Evolutionary conservation across 2,888 invertebrate species (phyloP).

Genomic region (Podotricha telesiphe): DNA sequence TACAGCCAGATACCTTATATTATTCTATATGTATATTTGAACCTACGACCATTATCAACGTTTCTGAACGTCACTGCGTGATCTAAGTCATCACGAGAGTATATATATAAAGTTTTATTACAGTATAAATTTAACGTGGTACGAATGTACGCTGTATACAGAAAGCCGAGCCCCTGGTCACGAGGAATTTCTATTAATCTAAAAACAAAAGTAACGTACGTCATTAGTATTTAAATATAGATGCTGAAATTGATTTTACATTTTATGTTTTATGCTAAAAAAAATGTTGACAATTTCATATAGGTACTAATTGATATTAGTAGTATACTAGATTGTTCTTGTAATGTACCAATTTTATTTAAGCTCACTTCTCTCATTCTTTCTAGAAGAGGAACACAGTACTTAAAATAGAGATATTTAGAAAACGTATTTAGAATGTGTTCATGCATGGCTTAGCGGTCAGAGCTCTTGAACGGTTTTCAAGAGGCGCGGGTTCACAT

Average conservation of each 20-base stretch:
- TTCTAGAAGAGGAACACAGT: too few relatives aligned
- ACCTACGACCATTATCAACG: neutral
- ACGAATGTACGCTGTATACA: neutral
- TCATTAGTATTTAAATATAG: slow-evolving; percentile 1
- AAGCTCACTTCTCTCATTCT: too few relatives aligned
- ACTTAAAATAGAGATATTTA: too few relatives aligned
- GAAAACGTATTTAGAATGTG: too few relatives aligned
- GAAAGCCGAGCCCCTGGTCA: slow-evolving; percentile 37
- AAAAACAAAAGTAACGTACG: slow-evolving; percentile 17
- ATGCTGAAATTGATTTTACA: neutral
- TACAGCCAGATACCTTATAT: too few relatives aligned
- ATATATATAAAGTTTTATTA: slow-evolving; percentile 12
- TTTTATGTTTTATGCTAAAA: neutral
- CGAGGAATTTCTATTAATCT: slow-evolving; percentile 18
- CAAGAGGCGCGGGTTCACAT: too few relatives aligned
- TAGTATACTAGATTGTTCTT: too few relatives aligned
- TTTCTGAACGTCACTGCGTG: neutral
- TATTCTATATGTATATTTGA: neutral
- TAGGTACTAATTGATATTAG: too few relatives aligned
- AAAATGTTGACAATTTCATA: too few relatives aligned
- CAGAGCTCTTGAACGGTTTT: too few relatives aligned
- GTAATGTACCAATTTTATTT: too few relatives aligned
- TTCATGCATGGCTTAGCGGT: too few relatives aligned
- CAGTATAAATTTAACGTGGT: neutral
- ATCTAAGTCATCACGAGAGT: neutral